Base-by-base conservation (phyloP, 2,888 invertebrate species). In the Melieria crassipennis region DNA sequence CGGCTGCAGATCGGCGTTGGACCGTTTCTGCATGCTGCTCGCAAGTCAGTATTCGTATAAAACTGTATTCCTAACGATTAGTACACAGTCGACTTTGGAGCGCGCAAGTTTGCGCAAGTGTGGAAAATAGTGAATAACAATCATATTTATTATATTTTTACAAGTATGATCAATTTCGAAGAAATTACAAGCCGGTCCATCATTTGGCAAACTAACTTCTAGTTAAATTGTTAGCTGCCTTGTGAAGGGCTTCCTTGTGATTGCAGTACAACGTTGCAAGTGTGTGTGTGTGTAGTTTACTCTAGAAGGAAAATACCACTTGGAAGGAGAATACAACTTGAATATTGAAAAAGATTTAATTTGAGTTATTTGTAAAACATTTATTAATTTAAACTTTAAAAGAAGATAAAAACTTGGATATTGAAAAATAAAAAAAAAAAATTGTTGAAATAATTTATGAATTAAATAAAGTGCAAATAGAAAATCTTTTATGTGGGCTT, bases 211-310 rank as follows among this genome's bases (percentile, higher is more conserved):
- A 81, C 82, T 85, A 85, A 82, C 85, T 85, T 77, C 63, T 75
- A 74, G n/a, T 70, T 78, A 71, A 78, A 81, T 81, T 82, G 85
- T 85, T 86, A 86, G 86, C 86, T 86, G 86, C 86, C 86, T 82
- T 79, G 80, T 86, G 86, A 86, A 86, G 86, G 86, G 86, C 86
- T 86, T 85, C 83, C 85, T 84, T 86, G 86, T 83, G 73, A 77
- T 81, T 80, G 78, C 72, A 69, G 73, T 61, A 58, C 83, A 78
- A 79, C 83, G 16, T n/a, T 50, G 11, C 50, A 50, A 50, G 50
- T 50, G 50, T 7, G 11, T 10, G 11, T 10, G 9, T 50, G 50
- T 50, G 50, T 2, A 50, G 50, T 10, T 10, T 7, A 50, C 7
- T 10, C 3, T 50, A 10, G 11, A 50, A 50, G 3, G 7, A 3